Percentiles rank a stretch among this genome's conserved stretches.
These are phyloP conservation scores for Rhodinocichla rosea DNA, from an alignment of 2,113 vertebrate genomes.

Conservation along the genomic window DNA sequence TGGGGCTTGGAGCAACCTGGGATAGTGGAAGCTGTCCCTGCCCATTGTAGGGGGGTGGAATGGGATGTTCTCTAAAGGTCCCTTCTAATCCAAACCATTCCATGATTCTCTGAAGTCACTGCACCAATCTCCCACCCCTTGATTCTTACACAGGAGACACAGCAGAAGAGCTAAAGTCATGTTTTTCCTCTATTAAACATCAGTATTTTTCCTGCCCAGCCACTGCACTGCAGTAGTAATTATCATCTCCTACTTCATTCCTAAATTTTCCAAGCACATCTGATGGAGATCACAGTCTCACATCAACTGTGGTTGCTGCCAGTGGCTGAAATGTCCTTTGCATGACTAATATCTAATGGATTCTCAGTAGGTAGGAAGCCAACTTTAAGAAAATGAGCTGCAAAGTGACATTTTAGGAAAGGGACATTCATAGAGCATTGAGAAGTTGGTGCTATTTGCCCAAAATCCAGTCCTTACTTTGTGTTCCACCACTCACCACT, in stretches of 20 bases:
- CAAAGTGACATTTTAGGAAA: background rate
- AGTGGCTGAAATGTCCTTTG: background rate
- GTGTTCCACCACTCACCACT: background rate
- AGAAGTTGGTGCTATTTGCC: background rate
- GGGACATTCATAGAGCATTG: rapidly evolving
- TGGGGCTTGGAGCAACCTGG: background rate
- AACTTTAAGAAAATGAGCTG: background rate
- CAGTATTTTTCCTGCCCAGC: background rate
- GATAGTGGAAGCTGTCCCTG: background rate
- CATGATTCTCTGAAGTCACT: background rate
- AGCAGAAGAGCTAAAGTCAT: background rate
- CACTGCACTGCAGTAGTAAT: background rate
- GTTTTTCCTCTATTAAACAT: background rate
- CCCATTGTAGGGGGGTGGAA: rapidly evolving
- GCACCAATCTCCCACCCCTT: background rate
- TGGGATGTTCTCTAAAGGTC: rapidly evolving
- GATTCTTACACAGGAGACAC: background rate
- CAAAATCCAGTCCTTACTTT: background rate
- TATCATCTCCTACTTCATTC: background rate
- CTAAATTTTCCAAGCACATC: background rate
- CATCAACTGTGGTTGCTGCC: background rate
- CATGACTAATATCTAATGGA: background rate
- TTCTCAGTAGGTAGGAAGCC: background rate
- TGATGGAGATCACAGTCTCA: background rate
- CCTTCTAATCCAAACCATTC: background rate